Evolutionary conservation across 1,140 invertebrate genomes (phyloP).

Genomic region (Pachyrhynchus sulphureomaculatus): DNA sequence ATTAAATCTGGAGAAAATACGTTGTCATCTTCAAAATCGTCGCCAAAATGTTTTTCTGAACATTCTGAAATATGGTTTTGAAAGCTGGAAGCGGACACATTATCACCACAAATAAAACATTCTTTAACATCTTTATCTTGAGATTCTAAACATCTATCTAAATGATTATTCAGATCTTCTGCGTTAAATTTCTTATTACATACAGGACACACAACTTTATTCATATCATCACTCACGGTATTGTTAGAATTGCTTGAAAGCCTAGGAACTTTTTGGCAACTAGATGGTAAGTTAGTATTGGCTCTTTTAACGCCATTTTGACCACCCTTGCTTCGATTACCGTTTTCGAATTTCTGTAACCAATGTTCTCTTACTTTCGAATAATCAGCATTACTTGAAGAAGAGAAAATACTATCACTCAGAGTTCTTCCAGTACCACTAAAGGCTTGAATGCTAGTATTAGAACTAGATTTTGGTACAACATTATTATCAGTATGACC

Average conservation of each 20-base stretch:
- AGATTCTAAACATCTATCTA: conserved; percentile 59
- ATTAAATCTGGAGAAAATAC: not conserved
- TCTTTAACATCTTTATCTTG: conserved; percentile 29
- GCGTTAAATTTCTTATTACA: conserved; percentile 57
- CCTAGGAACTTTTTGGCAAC: conserved; percentile 29
- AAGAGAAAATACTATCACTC: conserved; percentile 6
- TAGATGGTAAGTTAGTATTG: conserved; percentile 5
- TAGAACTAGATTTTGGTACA: conserved; percentile 23
- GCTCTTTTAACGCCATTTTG: conserved; percentile 15
- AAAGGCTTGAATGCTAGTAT: conserved; percentile 16
- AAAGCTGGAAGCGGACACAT: conserved; percentile 45
- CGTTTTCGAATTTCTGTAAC: conserved; percentile 52
- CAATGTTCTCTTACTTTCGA: conserved; percentile 56
- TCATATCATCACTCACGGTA: conserved; percentile 4
- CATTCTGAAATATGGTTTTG: conserved; percentile 53
- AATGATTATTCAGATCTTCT: conserved; percentile 58
- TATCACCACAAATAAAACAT: conserved; percentile 46
- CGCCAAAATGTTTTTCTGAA: conserved; percentile 38
- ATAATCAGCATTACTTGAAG: conserved; percentile 37
- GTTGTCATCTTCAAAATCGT: conserved; percentile 28
- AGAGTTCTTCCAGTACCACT: conserved; percentile 29
- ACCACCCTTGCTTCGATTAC: conserved; percentile 1
- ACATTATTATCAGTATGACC: conserved; percentile 3
- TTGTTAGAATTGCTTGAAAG: conserved; percentile 19
- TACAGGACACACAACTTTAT: conserved; percentile 58